Evolutionary conservation across 2,888 invertebrate species (phyloP).

Genomic region (Phortica okadai): DNA sequence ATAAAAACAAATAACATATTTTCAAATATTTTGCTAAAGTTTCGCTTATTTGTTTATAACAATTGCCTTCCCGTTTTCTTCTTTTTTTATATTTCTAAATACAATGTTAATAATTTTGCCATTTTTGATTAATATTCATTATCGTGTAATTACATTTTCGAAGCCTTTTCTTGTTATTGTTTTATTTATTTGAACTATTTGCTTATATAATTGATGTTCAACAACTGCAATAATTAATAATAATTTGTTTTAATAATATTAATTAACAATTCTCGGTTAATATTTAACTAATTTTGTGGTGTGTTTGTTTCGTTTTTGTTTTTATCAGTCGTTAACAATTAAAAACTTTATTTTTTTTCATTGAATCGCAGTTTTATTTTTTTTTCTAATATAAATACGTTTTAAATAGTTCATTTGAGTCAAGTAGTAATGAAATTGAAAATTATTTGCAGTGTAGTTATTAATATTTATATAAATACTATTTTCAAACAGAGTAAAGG

Average conservation of each 20-base stretch:
- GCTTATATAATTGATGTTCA: constrained; percentile 57
- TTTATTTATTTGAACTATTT: constrained; percentile 44
- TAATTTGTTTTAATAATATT: constrained; percentile 32
- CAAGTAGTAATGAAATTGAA: neutral
- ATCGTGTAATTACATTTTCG: constrained; percentile 47
- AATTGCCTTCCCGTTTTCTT: constrained; percentile 1
- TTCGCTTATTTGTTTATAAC: constrained; percentile 15
- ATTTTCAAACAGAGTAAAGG: neutral
- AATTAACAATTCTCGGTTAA: constrained; percentile 29
- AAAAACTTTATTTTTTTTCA: constrained; percentile 15
- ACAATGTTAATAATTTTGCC: constrained; percentile 59
- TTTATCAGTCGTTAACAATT: constrained; percentile 45
- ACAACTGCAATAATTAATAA: constrained; percentile 58
- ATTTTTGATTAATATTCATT: constrained; percentile 52
- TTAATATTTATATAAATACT: neutral
- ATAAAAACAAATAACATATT: neutral
- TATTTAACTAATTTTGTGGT: constrained; percentile 32
- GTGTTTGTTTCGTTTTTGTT: constrained; percentile 25
- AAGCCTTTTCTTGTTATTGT: constrained; percentile 48
- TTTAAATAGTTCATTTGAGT: neutral
- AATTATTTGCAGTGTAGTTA: neutral
- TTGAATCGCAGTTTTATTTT: neutral
- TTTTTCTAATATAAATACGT: neutral
- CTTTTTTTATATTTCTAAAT: constrained; percentile 41
- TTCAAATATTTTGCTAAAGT: constrained; percentile 29